phyloP scores from a whole-genome alignment of 2,888 invertebrate species.

The Notodromas monacha region DNA sequence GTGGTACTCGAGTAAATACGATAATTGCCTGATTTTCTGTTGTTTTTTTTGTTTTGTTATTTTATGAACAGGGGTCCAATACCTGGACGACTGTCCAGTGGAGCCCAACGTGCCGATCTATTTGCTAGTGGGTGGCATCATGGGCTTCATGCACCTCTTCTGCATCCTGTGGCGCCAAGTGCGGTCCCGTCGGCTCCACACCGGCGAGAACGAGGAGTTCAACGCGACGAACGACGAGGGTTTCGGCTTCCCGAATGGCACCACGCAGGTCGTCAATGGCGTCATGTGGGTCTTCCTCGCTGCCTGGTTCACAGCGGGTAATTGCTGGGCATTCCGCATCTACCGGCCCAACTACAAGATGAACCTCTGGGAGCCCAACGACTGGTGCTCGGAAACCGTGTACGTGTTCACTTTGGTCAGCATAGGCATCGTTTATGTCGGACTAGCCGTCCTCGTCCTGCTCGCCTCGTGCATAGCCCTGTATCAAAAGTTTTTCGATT shows the following conservation, averaged over 20 bases:
- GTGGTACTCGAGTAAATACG: too few relatives aligned
- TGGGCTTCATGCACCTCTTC: slow-evolving; percentile 33
- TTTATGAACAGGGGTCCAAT: slow-evolving; percentile 33
- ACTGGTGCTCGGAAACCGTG: slow-evolving; percentile 41
- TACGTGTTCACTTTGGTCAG: slow-evolving; percentile 43
- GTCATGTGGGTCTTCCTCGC: slow-evolving; percentile 32
- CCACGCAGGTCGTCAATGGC: slow-evolving; percentile 27
- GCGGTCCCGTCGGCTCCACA: slow-evolving; percentile 22
- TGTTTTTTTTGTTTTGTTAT: not conserved
- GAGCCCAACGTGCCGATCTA: slow-evolving; percentile 43
- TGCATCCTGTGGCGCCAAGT: slow-evolving; percentile 32
- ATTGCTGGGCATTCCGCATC: slow-evolving; percentile 40
- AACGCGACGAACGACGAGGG: slow-evolving; percentile 12
- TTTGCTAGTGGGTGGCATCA: slow-evolving; percentile 46
- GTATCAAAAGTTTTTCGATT: too few relatives aligned
- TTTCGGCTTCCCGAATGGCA: too few relatives aligned
- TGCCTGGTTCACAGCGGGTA: slow-evolving; percentile 41
- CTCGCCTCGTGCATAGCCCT: not conserved
- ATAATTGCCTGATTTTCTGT: too few relatives aligned
- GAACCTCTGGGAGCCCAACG: slow-evolving; percentile 35
- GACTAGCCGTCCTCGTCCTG: slow-evolving; percentile 20
- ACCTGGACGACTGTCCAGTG: slow-evolving; percentile 39
- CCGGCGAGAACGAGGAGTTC: slow-evolving; percentile 13
- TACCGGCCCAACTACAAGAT: slow-evolving; percentile 40
- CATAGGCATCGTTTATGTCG: slow-evolving; percentile 31